A percentile compares a stretch with the other conserved stretches of the same genome.
Conservation (phyloP, 2,797 vertebrate genomes). For the Cyclura pinguis region DNA sequence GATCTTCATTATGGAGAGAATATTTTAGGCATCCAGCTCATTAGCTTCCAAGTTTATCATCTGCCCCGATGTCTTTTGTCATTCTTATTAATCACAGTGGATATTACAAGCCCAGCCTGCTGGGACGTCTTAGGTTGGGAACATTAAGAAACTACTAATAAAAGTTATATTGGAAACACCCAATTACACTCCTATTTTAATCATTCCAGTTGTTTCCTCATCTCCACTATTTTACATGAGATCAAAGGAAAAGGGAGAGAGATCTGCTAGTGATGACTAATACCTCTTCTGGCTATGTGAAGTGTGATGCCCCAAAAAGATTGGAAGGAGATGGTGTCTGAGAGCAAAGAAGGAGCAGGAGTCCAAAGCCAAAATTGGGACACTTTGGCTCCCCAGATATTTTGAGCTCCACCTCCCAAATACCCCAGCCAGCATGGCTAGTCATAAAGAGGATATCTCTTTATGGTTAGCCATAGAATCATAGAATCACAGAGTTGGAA, state of each 20-base stretch:
- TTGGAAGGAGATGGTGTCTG: constrained; percentile 27
- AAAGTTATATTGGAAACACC: constrained; percentile 48
- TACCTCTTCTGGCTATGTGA: background rate
- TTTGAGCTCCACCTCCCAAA: background rate
- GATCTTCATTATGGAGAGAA: constrained; percentile 40
- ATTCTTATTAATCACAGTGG: constrained; percentile 67
- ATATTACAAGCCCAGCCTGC: constrained; percentile 24
- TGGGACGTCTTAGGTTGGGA: constrained; percentile 54
- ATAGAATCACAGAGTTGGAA: too few relatives aligned
- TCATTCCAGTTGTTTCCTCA: constrained; percentile 40
- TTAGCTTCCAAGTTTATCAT: constrained; percentile 61
- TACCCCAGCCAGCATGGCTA: background rate
- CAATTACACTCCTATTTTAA: constrained; percentile 54
- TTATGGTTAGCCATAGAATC: too few relatives aligned
- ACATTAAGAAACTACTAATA: constrained; percentile 56
- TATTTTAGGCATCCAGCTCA: constrained; percentile 59
- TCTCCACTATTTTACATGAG: background rate
- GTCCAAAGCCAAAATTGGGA: background rate
- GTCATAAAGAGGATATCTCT: background rate
- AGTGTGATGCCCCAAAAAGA: background rate
- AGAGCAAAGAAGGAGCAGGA: constrained; percentile 23
- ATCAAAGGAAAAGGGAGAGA: background rate
- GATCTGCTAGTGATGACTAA: background rate
- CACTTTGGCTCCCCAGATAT: background rate
- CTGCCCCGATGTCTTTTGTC: constrained; percentile 61